Conservation (phyloP, 2,113 vertebrate species). For the Panthera leo region DNA sequence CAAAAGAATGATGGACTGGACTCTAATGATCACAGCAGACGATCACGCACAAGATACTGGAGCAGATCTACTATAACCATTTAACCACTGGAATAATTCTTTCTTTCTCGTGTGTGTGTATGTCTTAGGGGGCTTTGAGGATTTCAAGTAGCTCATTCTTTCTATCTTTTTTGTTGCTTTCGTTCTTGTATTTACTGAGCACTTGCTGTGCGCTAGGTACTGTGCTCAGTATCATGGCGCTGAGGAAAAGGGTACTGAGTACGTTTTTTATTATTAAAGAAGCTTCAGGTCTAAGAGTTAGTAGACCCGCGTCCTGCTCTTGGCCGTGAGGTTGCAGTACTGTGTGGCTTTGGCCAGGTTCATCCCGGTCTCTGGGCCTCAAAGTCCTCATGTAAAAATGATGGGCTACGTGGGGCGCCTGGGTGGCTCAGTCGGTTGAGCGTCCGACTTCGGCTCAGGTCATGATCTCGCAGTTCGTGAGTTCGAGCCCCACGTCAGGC, state of each 20-base stretch:
- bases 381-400: neutral
- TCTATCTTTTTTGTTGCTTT: neutral
- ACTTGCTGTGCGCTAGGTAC: neutral
- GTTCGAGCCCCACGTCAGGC: no score
- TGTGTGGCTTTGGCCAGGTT: neutral
- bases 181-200: neutral
- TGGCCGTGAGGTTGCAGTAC: neutral
- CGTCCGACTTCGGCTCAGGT: no score
- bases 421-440: no score
- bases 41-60: neutral
- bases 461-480: no score
- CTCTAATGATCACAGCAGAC: neutral
- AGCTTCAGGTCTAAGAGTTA: neutral
- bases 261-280: neutral
- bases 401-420: neutral
- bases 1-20: neutral
- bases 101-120: neutral
- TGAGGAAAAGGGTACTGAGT: neutral
- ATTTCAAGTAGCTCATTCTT: neutral
- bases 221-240: neutral
- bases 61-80: neutral
- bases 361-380: neutral
- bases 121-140: neutral
- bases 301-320: neutral
- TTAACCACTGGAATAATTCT: neutral